Evolutionary conservation across 2,113 vertebrate species (phyloP).

Genomic region (Chaetodon trifascialis): DNA sequence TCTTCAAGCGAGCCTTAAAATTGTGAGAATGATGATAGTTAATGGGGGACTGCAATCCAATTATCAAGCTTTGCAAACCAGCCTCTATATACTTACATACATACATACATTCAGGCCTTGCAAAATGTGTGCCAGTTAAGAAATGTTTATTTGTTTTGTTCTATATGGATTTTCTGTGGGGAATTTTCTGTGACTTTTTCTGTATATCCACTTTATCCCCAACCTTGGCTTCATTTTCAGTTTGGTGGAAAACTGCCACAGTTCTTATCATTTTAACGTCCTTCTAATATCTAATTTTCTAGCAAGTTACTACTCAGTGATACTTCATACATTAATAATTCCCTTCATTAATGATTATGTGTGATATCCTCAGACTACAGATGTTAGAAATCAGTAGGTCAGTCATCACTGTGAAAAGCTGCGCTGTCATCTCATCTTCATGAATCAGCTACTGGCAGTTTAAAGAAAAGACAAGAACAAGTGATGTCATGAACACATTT

Average conservation of each 20-base stretch:
- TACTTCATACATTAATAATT: constrained; percentile 24
- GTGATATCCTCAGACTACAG: constrained; percentile 4
- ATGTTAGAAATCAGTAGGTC: constrained; percentile 25
- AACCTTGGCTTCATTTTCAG: background rate
- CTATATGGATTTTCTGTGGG: background rate
- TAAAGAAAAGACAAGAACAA: too few species aligned
- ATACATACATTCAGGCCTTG: background rate
- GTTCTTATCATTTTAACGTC: constrained; percentile 7
- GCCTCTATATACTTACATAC: background rate
- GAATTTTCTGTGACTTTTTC: background rate
- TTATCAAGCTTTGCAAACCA: background rate
- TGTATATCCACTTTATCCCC: background rate
- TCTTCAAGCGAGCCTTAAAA: background rate
- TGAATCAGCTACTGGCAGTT: background rate
- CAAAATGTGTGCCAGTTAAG: background rate
- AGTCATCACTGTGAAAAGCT: background rate
- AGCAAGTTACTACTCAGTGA: background rate
- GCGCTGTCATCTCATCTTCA: background rate
- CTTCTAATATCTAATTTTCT: constrained; percentile 5
- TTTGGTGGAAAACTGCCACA: background rate
- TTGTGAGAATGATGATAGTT: background rate
- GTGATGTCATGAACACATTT: too few species aligned
- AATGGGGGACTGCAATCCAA: background rate
- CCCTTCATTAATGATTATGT: constrained; percentile 17
- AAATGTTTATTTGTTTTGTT: background rate